Conservation (phyloP, 2,888 invertebrate genomes). For the Oligia strigilis region DNA sequence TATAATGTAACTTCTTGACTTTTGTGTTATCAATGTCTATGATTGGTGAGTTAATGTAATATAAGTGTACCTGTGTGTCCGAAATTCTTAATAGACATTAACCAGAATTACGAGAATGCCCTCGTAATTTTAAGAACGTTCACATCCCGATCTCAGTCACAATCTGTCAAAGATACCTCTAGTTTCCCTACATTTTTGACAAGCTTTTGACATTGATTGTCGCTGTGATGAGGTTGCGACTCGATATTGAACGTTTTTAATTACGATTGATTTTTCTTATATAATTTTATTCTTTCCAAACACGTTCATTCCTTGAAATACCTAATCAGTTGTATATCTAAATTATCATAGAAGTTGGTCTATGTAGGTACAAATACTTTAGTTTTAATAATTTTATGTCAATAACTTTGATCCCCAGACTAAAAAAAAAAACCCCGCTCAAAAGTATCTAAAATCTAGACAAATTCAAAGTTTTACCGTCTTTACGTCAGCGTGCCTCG, state of each 20-base stretch:
- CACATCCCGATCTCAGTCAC: background rate
- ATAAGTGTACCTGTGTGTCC: background rate
- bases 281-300: background rate
- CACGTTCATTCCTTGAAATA: background rate
- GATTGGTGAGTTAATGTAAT: conserved; percentile 30
- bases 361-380: background rate
- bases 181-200: background rate
- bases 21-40: background rate
- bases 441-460: conserved; percentile 75
- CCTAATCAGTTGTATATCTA: background rate
- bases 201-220: background rate
- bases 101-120: no score
- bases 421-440: conserved; percentile 40
- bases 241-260: background rate
- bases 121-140: background rate
- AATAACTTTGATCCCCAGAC: background rate
- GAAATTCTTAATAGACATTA: background rate
- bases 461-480: conserved; percentile 81
- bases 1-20: background rate
- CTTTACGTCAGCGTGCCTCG: conserved; percentile 68
- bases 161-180: background rate
- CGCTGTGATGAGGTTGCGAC: background rate
- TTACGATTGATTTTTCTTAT: background rate
- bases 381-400: background rate
- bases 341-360: background rate